Evolutionary conservation across 2,113 vertebrate genomes (phyloP), one percentile per base, ranked within the genome.

Genomic region (Collichthys lucidus): DNA sequence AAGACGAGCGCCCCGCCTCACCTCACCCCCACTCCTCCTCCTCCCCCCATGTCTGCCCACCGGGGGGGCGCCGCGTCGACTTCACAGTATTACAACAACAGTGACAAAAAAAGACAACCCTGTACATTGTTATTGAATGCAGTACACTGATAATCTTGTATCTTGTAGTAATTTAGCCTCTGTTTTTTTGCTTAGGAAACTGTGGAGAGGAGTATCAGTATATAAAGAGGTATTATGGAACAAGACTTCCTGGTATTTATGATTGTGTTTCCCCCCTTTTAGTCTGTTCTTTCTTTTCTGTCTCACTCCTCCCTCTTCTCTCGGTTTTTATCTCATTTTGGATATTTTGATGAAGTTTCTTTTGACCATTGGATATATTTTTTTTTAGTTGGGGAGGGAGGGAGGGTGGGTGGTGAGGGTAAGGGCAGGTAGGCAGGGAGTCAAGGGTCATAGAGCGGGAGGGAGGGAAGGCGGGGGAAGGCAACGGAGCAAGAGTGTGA

Each of bases 81-180:
- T 88, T 92, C 89, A 90, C 92, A 94, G 94, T 94, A 93, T 95
- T 94, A 93, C 89, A 72, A 62, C 74, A 70, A 80, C 79, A 69
- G 72, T 57, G 71, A 79, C 56, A 74, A 83, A 78, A 85, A 83
- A 59, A 70, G 74, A 82, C 65, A 82, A 90, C 80, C 89, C 89
- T 93, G 94, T 94, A 93, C 91, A 93, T 94, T 95, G 92, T 94
- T 94, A 94, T 88, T 92, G 91, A 95, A 93, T 93, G 93, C 95
- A 94, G 94, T 94, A 93, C 94, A 92, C 93, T 93, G 93, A 94
- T 94, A 93, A 86, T 93, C 90, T 92, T 94, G 93, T 94, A 93
- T 94, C 90, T 94, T 91, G 93, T 95, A 95, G 94, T 92, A 91
- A 89, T 92, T 93, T 94, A 95, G 94, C 88, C 66, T 92, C 94